Evolutionary conservation across 1,140 invertebrate genomes (phyloP).

Genomic region (Bombus polaris): DNA sequence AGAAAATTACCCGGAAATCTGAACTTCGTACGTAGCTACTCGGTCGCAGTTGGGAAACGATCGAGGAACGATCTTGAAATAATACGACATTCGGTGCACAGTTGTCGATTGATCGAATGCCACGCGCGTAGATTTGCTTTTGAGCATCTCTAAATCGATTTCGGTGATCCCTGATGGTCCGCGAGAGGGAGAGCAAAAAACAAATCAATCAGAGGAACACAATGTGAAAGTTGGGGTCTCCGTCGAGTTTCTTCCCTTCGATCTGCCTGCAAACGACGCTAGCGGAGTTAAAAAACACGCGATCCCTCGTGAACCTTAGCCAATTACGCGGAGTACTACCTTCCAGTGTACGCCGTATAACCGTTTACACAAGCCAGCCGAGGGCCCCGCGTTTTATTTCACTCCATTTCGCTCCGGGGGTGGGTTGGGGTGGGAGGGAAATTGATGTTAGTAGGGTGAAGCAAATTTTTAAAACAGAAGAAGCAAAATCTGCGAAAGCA

Average conservation of each 20-base stretch:
- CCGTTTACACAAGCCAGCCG: not conserved
- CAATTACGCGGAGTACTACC: not conserved
- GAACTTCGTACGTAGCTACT: too few relatives aligned
- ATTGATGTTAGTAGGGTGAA: not conserved
- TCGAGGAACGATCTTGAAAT: not conserved
- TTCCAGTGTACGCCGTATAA: not conserved
- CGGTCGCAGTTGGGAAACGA: not conserved
- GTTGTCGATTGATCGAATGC: not conserved
- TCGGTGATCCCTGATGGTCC: too few relatives aligned
- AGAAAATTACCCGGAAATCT: too few relatives aligned
- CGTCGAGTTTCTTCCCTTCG: not conserved
- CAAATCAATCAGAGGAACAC: not conserved
- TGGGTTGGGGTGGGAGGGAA: too few relatives aligned
- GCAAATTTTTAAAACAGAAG: not conserved
- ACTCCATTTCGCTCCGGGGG: not conserved
- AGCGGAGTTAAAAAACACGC: not conserved
- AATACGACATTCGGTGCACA: not conserved
- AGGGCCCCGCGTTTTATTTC: conserved; percentile 6
- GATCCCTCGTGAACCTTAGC: not conserved
- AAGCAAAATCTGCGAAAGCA: not conserved
- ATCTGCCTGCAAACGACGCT: conserved; percentile 14
- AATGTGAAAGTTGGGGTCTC: too few relatives aligned
- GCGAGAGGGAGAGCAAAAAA: too few relatives aligned
- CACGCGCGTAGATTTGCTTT: not conserved
- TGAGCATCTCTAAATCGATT: too few relatives aligned